Conservation (phyloP, 2,888 invertebrate genomes). For the Tortrix viridana region DNA sequence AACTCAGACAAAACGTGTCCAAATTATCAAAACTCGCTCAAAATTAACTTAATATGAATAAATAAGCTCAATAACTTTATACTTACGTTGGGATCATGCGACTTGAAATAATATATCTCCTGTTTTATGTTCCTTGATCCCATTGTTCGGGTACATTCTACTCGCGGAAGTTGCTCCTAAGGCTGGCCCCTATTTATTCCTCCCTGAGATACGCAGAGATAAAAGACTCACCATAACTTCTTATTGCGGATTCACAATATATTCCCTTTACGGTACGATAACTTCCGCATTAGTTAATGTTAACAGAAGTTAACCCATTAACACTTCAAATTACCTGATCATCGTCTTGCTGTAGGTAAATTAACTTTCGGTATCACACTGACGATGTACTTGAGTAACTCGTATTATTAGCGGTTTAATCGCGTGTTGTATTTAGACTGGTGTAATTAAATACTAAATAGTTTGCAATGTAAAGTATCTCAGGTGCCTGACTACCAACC, state of each 20-base stretch:
- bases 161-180: constrained; percentile 30
- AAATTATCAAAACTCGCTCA: not conserved
- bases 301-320: constrained; percentile 32
- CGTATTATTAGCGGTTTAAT: too few species aligned
- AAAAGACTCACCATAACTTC: constrained; percentile 52
- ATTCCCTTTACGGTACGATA: constrained; percentile 49
- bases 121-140: constrained; percentile 8
- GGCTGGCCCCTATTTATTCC: constrained; percentile 43
- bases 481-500: not conserved
- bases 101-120: too few species aligned
- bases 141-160: constrained; percentile 20
- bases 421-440: too few species aligned
- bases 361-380: too few species aligned
- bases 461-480: constrained; percentile 2
- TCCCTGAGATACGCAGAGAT: constrained; percentile 52
- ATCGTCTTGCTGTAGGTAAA: not conserved
- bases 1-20: not conserved
- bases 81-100: not conserved
- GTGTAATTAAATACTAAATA: not conserved
- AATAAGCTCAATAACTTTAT: not conserved
- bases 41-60: not conserved
- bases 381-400: too few species aligned
- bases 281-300: constrained; percentile 28
- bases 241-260: constrained; percentile 59
- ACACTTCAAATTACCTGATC: constrained; percentile 9